These are phyloP conservation scores for Podarcis muralis DNA, from an alignment of 2,113 vertebrate genomes.

Conservation along the genomic window DNA sequence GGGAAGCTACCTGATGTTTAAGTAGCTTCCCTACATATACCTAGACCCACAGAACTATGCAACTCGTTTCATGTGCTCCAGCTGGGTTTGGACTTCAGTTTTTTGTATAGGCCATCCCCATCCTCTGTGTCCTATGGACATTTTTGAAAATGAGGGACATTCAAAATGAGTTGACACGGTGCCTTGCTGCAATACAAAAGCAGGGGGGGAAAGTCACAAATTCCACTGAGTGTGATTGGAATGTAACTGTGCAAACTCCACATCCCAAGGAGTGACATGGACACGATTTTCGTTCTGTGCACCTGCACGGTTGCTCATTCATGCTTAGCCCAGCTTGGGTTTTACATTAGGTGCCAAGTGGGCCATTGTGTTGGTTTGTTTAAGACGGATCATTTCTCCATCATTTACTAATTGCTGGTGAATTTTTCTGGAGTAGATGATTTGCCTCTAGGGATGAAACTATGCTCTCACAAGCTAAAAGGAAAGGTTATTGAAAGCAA, in stretches of 20 bases:
- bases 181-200: not conserved
- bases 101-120: not conserved
- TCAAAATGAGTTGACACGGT: not conserved
- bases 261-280: too few relatives aligned
- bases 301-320: not conserved
- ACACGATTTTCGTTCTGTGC: not conserved
- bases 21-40: too few relatives aligned
- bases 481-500: not conserved
- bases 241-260: not conserved
- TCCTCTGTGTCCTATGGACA: not conserved
- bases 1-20: not conserved
- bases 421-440: not conserved
- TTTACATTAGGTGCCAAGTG: too few relatives aligned
- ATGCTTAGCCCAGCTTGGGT: too few relatives aligned
- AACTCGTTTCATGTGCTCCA: not conserved
- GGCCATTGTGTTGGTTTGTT: too few relatives aligned
- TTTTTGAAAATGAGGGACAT: not conserved
- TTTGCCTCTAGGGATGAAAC: not conserved
- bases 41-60: not conserved
- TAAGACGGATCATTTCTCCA: too few relatives aligned
- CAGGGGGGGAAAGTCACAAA: fast-evolving
- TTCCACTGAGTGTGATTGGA: not conserved
- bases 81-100: not conserved
- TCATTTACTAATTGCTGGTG: not conserved
- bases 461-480: not conserved